Base-by-base conservation (phyloP, 2,113 vertebrate genomes). In the Chrysochloris asiatica region DNA sequence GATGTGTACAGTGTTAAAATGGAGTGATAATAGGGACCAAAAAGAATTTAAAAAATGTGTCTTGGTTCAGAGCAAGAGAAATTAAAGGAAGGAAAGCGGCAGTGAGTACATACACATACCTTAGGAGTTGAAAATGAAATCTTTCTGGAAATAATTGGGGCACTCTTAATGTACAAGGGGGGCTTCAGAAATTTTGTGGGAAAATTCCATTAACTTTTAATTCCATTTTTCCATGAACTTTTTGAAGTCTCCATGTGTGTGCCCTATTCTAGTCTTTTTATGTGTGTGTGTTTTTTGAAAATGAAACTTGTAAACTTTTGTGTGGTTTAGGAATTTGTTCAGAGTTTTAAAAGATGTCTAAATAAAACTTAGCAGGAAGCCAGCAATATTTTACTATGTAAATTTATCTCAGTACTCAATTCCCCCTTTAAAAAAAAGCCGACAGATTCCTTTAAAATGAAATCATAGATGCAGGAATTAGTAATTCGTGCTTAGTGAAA, bases 281-380 rank as follows among this genome's bases (percentile, higher is more conserved):
- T 50, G 48, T 50, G 16, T 50, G 16, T 50, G 16, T 50, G 48
- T 16, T 50, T 50, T 50, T n/a, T n/a, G 48, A 16, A 50, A 9
- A n/a, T n/a, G n/a, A n/a, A 56, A 12, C 54, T 56, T 56, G n/a
- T 56, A 56, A 56, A 56, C 24, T 72, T 72, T 22, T 43, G 24
- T 72, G n/a, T 45, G 22, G 9, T 93, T 83, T 10, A 47, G 73
- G 47, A 73, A 24, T 22, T 56, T 43, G 8, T 75, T 86, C 8
- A 59, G 38, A 43, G 36, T 80, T 84, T 88, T 33, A 63, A 41
- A 73, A 76, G n/a, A 16, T 80, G 61, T 33, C 33, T 41, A 56
- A n/a, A 14, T 77, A 78, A 86, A 91, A 67, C 47, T 83, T 21
- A 75, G 17, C n/a, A n/a, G n/a, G n/a, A n/a, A n/a, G n/a, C n/a